These are phyloP conservation scores for Sphaerophoria rueppellii DNA, from an alignment of 2,888 invertebrate species.

Conservation along the genomic window DNA sequence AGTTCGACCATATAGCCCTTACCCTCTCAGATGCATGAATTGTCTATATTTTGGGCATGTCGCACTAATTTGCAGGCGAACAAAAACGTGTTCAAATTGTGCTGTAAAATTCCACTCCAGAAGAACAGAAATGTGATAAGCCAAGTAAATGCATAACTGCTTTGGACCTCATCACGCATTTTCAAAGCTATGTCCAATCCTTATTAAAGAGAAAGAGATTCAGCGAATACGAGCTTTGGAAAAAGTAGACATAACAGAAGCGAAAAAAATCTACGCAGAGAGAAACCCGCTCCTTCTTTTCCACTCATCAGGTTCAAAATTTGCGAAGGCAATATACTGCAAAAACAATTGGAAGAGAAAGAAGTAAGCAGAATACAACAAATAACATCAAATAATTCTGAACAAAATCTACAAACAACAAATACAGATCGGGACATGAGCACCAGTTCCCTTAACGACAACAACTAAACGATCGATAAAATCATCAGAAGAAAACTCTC, in stretches of 20 bases:
- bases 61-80: constrained; percentile 4
- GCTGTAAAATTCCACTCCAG: neutral
- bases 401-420: neutral
- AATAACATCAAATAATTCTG: neutral
- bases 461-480: neutral
- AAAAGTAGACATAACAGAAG: constrained; percentile 27
- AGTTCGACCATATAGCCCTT: constrained; percentile 1
- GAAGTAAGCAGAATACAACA: neutral
- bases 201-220: constrained; percentile 15
- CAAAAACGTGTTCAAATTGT: constrained; percentile 5
- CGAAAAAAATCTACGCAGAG: constrained; percentile 12
- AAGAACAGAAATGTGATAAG: neutral
- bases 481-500: neutral
- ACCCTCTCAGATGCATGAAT: constrained; percentile 16
- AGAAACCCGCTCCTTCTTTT: neutral
- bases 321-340: neutral
- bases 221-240: constrained; percentile 13
- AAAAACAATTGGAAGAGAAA: neutral
- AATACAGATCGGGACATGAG: neutral
- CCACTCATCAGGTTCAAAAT: neutral
- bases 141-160: constrained; percentile 5
- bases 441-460: neutral
- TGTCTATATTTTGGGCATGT: constrained; percentile 1
- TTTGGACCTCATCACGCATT: constrained; percentile 11
- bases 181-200: constrained; percentile 13